Base-by-base conservation (phyloP, 1,140 invertebrate genomes). In the Brachionus paranguensis region DNA sequence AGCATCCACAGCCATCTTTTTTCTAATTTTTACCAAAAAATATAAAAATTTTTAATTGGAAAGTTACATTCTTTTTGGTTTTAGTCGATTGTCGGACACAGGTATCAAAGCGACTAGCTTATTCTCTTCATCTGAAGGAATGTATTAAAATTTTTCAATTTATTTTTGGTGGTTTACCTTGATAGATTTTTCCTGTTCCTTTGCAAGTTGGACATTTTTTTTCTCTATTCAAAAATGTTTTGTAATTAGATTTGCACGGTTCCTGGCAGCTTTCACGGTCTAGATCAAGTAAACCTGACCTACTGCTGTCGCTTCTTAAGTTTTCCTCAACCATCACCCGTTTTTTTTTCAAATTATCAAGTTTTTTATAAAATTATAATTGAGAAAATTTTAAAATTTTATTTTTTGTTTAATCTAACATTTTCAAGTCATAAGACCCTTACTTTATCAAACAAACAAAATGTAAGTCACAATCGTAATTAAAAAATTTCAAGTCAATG, bases 191-290 rank as follows among this genome's bases (percentile, higher is more conserved):
- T 60, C 78, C 78, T 20, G 53, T 64, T 33, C 78, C 78, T 60
- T 81, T 81, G 24, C 78, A 81, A 27, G 78, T 81, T 10, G 78
- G 78, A 29, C 78, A 81, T 43, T 81, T 64, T 64, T 81, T 81
- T 43, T 60, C 14, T 27, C 27, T 64, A 14, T 11, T 50, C 47
- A 29, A 12, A 29, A 50, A 50, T 50, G 20, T 76, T 47, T 76
- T 24, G 43, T 20, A 50, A n/a, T 12, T 29, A 50, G 24, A 53
- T 43, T 45, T 41, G 17, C 8, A 14, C 4, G 65, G 14, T 29
- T 37, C 27, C 33, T 70, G 27, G 27, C 33, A 60, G 10, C 53
- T 60, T 20, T 60, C 17, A 27, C 10, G 4, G 20, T 60, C 53
- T 20, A 60, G 53, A 20, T 60, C 53, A 60, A 60, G 53, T 2